Conservation (phyloP, 2,113 vertebrate species). For the Chaetorhynchus papuensis region DNA sequence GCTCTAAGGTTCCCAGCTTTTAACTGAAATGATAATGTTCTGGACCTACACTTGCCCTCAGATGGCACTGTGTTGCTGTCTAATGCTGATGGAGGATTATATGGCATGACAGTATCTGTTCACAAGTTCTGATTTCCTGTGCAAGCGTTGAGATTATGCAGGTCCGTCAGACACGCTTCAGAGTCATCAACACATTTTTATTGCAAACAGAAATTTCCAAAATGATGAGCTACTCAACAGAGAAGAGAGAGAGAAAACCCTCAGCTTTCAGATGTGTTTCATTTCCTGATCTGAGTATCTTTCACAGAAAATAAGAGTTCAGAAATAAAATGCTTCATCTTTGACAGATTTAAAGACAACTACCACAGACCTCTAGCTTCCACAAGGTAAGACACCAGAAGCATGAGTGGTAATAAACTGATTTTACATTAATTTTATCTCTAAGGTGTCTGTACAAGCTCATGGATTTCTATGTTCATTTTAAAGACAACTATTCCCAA, state of each 20-base stretch:
- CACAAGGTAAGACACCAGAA: background rate
- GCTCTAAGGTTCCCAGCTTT: background rate
- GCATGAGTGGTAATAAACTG: background rate
- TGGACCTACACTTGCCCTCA: background rate
- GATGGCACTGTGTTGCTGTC: background rate
- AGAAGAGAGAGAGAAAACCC: background rate
- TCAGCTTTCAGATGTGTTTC: background rate
- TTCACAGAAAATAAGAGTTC: background rate
- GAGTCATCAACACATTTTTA: background rate
- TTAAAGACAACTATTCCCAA: background rate
- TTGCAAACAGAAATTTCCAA: background rate
- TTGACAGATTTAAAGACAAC: background rate
- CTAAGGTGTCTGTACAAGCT: background rate
- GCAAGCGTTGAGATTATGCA: background rate
- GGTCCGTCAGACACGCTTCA: background rate
- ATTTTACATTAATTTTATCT: background rate
- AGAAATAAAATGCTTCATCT: background rate
- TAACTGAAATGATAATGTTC: background rate
- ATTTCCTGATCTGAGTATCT: background rate
- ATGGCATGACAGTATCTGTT: background rate
- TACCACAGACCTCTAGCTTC: background rate
- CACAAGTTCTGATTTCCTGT: background rate
- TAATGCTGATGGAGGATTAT: background rate
- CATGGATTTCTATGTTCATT: background rate
- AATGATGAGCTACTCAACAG: background rate